A percentile compares a stretch with the other conserved stretches of the same genome.
phyloP scores from a whole-genome alignment of 2,797 vertebrate genomes.

The Galagoides demidoff region DNA sequence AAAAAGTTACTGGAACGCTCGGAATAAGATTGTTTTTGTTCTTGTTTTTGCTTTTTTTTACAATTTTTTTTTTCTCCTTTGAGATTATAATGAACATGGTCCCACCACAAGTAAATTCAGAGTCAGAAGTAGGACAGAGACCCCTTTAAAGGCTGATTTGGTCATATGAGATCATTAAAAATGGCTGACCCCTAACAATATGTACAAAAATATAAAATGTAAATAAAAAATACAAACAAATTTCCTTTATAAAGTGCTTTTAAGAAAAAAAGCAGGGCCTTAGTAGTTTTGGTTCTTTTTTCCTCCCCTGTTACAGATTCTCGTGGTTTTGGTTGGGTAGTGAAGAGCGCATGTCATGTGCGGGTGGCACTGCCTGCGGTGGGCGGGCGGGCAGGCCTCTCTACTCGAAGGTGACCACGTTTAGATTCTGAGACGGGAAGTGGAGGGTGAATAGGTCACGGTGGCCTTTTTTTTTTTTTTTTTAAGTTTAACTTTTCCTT shows the following conservation, averaged over 20 bases:
- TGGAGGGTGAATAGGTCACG: slow-evolving; percentile 86
- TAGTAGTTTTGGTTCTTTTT: slow-evolving; percentile 88
- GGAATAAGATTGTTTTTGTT: slow-evolving; percentile 90
- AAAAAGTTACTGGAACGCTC: slow-evolving; percentile 98
- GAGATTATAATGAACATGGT: slow-evolving; percentile 93
- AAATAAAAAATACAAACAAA: slow-evolving; percentile 99
- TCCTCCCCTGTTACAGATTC: slow-evolving; percentile 75
- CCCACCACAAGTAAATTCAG: slow-evolving; percentile 94
- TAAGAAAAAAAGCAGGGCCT: slow-evolving; percentile 93
- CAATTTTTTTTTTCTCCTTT: slow-evolving; percentile 87
- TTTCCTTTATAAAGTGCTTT: slow-evolving; percentile 94
- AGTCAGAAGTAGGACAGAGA: slow-evolving; percentile 87
- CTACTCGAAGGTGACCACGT: slow-evolving; percentile 94
- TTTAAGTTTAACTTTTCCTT: slow-evolving; percentile 81
- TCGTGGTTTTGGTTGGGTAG: slow-evolving; percentile 51
- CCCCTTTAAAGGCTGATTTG: slow-evolving; percentile 92
- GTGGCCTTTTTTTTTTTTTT: slow-evolving; percentile 86
- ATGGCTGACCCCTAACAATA: slow-evolving; percentile 93
- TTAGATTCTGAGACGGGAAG: slow-evolving; percentile 84
- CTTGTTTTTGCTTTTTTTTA: slow-evolving; percentile 87
- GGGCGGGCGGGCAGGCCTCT: slow-evolving; percentile 81
- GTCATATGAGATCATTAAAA: slow-evolving; percentile 91
- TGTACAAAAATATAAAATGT: slow-evolving; percentile 99
- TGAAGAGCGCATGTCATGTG: slow-evolving; percentile 52
- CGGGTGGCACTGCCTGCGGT: slow-evolving; percentile 66